Evolutionary conservation across 2,113 vertebrate species (phyloP).

Genomic region (Scalopus aquaticus): DNA sequence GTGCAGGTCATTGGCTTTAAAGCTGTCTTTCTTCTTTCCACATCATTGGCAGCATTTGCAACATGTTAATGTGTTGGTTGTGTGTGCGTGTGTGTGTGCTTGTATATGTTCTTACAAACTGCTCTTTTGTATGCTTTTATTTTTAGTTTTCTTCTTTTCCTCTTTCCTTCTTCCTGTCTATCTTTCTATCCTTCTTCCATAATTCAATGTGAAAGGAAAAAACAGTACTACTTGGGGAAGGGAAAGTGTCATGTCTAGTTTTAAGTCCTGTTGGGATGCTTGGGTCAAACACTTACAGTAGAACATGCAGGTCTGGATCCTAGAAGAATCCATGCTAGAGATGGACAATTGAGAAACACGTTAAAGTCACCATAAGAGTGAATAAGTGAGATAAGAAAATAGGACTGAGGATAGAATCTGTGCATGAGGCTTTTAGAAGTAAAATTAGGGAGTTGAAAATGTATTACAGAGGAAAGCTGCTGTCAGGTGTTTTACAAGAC

Average conservation of each 20-base stretch:
- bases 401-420: background rate
- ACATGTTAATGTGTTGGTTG: background rate
- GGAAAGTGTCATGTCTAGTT: background rate
- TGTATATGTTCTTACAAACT: background rate
- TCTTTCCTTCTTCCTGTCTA: background rate
- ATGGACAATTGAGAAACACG: background rate
- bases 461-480: background rate
- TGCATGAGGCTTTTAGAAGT: background rate
- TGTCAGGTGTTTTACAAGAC: background rate
- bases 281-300: background rate
- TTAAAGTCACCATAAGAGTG: background rate
- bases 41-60: background rate
- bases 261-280: background rate
- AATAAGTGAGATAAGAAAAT: background rate
- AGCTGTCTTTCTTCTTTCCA: background rate
- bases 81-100: background rate
- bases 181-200: background rate
- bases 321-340: background rate
- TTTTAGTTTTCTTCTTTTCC: background rate
- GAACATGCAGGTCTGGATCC: background rate
- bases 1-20: background rate
- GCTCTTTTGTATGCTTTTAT: background rate
- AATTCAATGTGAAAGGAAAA: conserved; percentile 3
- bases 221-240: background rate
- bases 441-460: background rate